phyloP scores from a whole-genome alignment of 2,888 invertebrate genomes.

The Phaonia tiefii region DNA sequence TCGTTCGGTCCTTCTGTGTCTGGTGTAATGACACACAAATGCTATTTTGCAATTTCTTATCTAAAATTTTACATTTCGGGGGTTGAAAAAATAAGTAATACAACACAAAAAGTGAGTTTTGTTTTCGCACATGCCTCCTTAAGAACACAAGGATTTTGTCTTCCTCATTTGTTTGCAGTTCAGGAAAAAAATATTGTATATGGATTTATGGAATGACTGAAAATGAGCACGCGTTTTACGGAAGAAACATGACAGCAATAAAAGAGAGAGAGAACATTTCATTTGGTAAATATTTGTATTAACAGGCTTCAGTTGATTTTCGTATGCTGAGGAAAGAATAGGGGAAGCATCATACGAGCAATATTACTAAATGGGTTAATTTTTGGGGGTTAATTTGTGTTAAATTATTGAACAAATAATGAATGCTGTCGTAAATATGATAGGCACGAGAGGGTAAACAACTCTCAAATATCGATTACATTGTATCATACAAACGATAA shows the following conservation, averaged over 20 bases:
- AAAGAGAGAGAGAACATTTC: constrained; percentile 14
- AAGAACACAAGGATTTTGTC: background rate
- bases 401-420: too few relatives aligned
- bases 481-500: too few relatives aligned
- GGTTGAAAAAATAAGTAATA: constrained; percentile 46
- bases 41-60: constrained; percentile 38
- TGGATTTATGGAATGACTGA: background rate
- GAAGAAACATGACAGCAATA: background rate
- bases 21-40: constrained; percentile 30
- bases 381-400: too few relatives aligned
- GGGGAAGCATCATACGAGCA: too few relatives aligned
- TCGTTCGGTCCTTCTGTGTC: background rate
- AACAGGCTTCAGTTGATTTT: constrained; percentile 40
- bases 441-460: too few relatives aligned
- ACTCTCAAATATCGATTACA: too few relatives aligned
- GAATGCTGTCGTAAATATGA: too few relatives aligned
- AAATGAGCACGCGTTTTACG: constrained; percentile 55
- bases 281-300: constrained; percentile 5
- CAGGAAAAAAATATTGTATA: background rate
- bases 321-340: too few relatives aligned
- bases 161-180: constrained; percentile 21
- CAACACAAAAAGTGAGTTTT: constrained; percentile 40
- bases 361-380: too few relatives aligned
- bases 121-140: constrained; percentile 25
- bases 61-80: constrained; percentile 45